Evolutionary conservation across 2,797 vertebrate genomes (phyloP), one percentile per base, ranked within the genome.

Genomic region (Scomberomorus guttatus): DNA sequence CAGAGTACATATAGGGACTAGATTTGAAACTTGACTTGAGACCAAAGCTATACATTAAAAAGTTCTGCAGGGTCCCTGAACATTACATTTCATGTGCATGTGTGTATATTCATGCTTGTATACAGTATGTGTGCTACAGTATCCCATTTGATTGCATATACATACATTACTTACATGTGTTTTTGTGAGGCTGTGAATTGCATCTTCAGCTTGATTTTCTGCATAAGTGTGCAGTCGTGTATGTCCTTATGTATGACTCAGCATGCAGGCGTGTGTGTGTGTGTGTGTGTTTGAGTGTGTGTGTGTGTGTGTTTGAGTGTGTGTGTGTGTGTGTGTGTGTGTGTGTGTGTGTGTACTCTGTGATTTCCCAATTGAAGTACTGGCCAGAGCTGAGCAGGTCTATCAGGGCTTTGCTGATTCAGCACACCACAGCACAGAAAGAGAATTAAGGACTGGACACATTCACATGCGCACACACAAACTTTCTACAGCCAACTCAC

Each of bases 401-500:
- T 82, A 86, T 87, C 87, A 61, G 81, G 79, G 62, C 68, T 80
- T 62, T 20, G 87, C 92, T 93, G 89, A 93, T 71, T 90, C 86
- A 90, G 89, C 90, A 87, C 24, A 84, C 15, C 22, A 61, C 52
- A 24, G 58, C 70, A 78, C 63, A 84, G 52, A 83, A 59, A 80
- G 73, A 77, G 76, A 87, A 87, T 88, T 87, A 91, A 83, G 72
- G 77, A 56, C 63, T 61, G 74, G 85, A 90, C 87, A 80, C 77
- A 60, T 46, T 39, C 76, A 62, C 75, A 77, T 24, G 14, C 75
- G 34, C 72, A 72, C 60, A 27, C 42, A 37, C 32, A 75, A 9
- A 74, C 50, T 56, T 73, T 81, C 55, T 10, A 8, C 77, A 81
- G 70, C 75, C 80, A 87, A 79, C 50, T 80, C 68, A 63, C 62